Conservation (phyloP, 2,888 invertebrate species). For the Drosophila nr. perissopoda region DNA sequence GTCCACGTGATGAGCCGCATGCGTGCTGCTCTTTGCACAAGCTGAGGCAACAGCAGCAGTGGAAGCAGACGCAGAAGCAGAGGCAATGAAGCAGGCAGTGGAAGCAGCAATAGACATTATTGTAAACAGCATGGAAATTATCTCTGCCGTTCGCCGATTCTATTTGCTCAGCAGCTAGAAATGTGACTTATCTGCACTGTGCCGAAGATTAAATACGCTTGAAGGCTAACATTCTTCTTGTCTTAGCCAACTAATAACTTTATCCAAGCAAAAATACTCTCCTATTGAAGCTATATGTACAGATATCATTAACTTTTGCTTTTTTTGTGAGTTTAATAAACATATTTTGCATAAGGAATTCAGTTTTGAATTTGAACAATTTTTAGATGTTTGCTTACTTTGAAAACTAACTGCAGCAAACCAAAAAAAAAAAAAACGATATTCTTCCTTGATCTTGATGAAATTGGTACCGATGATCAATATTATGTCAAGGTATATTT, state of each 20-base stretch:
- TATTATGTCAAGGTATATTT: not conserved
- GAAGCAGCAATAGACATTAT: conserved; percentile 4
- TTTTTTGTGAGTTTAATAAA: not conserved
- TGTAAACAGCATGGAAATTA: conserved; percentile 45
- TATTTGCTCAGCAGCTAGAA: conserved; percentile 36
- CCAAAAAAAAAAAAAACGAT: not conserved
- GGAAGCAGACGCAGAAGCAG: conserved; percentile 21
- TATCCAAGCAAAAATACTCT: not conserved
- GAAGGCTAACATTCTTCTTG: not conserved
- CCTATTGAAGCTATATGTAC: not conserved
- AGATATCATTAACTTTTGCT: not conserved
- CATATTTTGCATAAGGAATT: not conserved
- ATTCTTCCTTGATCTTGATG: not conserved
- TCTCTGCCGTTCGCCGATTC: conserved; percentile 42
- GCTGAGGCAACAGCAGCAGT: conserved; percentile 8
- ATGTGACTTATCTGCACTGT: not conserved
- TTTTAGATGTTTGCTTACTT: not conserved
- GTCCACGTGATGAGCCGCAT: conserved; percentile 52
- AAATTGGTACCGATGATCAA: not conserved
- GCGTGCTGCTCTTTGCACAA: conserved; percentile 44
- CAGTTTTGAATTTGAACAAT: not conserved
- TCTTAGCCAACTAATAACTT: not conserved
- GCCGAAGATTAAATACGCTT: conserved; percentile 2
- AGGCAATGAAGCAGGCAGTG: not conserved
- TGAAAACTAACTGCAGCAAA: not conserved